These are phyloP conservation scores for Kryptolebias marmoratus DNA, from an alignment of 2,113 vertebrate genomes.

Conservation along the genomic window DNA sequence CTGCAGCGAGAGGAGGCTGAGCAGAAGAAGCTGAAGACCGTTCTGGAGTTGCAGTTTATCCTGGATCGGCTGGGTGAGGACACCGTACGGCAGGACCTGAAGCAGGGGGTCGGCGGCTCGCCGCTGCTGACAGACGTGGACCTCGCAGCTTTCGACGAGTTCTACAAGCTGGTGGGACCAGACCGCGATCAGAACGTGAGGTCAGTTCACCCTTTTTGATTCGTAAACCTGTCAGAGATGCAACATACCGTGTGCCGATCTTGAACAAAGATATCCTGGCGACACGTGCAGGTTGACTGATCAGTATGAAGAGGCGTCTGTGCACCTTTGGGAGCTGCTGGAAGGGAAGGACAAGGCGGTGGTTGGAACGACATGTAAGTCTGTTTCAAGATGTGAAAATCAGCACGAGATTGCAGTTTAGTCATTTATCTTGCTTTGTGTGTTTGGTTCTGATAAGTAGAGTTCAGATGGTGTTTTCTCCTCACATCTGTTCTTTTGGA, in stretches of 20 bases:
- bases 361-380: constrained; percentile 96
- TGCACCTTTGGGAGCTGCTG: constrained; percentile 94
- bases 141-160: constrained; percentile 89
- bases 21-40: constrained; percentile 90
- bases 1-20: constrained; percentile 94
- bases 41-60: constrained; percentile 92
- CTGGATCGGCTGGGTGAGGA: constrained; percentile 94
- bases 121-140: constrained; percentile 88
- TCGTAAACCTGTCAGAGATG: not conserved
- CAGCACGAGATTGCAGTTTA: not conserved
- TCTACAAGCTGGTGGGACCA: constrained; percentile 95
- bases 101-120: constrained; percentile 85
- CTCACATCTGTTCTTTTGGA: not conserved
- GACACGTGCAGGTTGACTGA: constrained; percentile 84
- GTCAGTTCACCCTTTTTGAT: constrained; percentile 65
- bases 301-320: constrained; percentile 93
- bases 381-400: not conserved
- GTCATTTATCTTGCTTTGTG: not conserved
- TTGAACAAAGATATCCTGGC: not conserved
- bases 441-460: not conserved
- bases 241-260: not conserved
- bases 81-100: constrained; percentile 88
- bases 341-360: constrained; percentile 94
- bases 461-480: not conserved
- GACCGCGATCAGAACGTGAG: constrained; percentile 92